Base-by-base conservation (phyloP, 2,888 invertebrate species). In the Automeris io region DNA sequence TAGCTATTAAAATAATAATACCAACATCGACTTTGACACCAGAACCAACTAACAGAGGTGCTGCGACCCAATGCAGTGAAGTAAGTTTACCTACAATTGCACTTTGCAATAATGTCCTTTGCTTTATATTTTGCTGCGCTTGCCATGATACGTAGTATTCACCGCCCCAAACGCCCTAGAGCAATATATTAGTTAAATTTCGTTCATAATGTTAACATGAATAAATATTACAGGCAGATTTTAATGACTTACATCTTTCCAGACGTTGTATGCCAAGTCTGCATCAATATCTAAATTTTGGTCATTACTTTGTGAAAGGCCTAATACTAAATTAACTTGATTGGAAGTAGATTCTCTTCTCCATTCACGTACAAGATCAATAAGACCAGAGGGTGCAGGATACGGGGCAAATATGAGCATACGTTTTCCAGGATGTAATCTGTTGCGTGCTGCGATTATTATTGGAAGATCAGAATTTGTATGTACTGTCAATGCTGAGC, bases 41-140 rank as follows among this genome's bases (percentile, higher is more conserved):
- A 3, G 21, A 7, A 11, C 42, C 41, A 5, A 13, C 4, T 1
- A 35, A 18, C n/a, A 24, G 32, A 12, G 39, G 41, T 2, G 41
- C 38, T 49, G 59, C 54, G 8, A 51, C 47, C 68, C 69, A 70
- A 3, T 45, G 40, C 19, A 66, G 37, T 5, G 57, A 51, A 4
- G 54, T 38, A 0, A 64, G 18, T 9, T 65, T 49, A 2, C 64
- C 65, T 21, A 54, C 40, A 11, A 33, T 37, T 1, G 34, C 39
- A 21, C 54, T 51, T 31, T 47, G 51, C 8, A 64, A 47, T 5
- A 9, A 11, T 2, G 6, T 18, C n/a, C 16, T 32, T 7, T 22
- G 39, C 39, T 2, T 32, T n/a, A 39, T 34, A 38, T 18, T 23
- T 24, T 12, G 23, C 5, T 32, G 42, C 18, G 52, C 51, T 18